These are phyloP conservation scores for Labeo rohita DNA, from an alignment of 2,113 vertebrate species.

Conservation along the genomic window DNA sequence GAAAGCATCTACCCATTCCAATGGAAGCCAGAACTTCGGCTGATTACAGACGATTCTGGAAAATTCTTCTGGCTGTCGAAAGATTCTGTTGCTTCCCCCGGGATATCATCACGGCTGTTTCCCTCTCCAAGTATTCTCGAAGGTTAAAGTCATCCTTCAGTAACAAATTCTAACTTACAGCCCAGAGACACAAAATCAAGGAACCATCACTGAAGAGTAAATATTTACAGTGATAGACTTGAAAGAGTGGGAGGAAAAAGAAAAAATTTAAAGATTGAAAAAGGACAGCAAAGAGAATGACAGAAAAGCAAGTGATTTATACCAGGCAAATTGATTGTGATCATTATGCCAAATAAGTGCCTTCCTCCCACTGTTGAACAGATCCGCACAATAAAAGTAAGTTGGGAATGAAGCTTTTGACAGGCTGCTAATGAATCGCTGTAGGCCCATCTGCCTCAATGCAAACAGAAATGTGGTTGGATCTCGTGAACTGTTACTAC, in stretches of 20 bases:
- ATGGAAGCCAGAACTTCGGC: constrained; percentile 1
- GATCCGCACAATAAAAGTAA: constrained; percentile 79
- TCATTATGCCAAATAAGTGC: constrained; percentile 70
- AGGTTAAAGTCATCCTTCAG: constrained; percentile 43
- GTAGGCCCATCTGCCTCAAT: constrained; percentile 84
- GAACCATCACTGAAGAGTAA: constrained; percentile 64
- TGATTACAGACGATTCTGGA: constrained; percentile 4
- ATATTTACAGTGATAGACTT: constrained; percentile 57
- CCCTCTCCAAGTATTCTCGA: constrained; percentile 35
- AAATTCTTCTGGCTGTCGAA: constrained; percentile 9
- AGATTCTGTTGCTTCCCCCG: constrained; percentile 11
- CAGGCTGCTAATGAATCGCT: constrained; percentile 85
- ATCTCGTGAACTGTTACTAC: constrained; percentile 85
- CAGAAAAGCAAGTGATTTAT: constrained; percentile 72
- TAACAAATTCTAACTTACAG: constrained; percentile 24
- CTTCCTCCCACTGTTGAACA: constrained; percentile 71
- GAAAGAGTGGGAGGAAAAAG: constrained; percentile 30
- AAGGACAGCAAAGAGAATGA: constrained; percentile 61
- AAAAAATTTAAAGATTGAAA: constrained; percentile 52
- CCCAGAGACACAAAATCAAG: constrained; percentile 60
- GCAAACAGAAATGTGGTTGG: constrained; percentile 81
- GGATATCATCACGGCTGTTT: background rate
- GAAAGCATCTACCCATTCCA: background rate
- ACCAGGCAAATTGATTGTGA: constrained; percentile 72
- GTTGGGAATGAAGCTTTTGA: constrained; percentile 82